Conservation (phyloP, 2,888 invertebrate species). For the Xylocampa areola region DNA sequence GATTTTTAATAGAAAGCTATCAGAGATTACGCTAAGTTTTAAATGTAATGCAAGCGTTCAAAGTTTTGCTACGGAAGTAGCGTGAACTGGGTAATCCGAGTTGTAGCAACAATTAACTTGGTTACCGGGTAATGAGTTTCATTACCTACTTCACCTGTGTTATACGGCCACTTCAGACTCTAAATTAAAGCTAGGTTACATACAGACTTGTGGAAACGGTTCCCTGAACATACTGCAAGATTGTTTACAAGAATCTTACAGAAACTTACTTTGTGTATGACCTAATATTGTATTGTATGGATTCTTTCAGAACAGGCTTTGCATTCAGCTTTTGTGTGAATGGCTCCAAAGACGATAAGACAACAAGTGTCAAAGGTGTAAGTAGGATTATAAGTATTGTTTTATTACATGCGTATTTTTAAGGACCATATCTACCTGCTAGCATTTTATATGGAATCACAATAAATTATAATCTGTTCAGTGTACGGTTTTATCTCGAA, state of each 20-base stretch:
- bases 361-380: too few species aligned
- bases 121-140: conserved; percentile 49
- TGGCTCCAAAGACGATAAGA: too few species aligned
- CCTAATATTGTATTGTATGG: too few species aligned
- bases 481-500: conserved; percentile 23
- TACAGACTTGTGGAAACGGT: too few species aligned
- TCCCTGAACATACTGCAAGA: background rate
- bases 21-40: background rate
- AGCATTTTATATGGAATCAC: too few species aligned
- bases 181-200: background rate
- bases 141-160: conserved; percentile 21
- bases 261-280: too few species aligned
- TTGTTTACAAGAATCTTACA: too few species aligned
- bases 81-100: conserved; percentile 52
- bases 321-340: too few species aligned
- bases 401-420: too few species aligned
- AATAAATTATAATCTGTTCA: conserved; percentile 18
- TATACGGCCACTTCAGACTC: background rate
- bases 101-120: conserved; percentile 45
- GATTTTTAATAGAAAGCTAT: background rate
- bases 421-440: too few species aligned
- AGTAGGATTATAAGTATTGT: too few species aligned
- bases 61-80: conserved; percentile 56
- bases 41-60: conserved; percentile 26
- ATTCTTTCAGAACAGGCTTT: too few species aligned